Conservation (phyloP, 92 coral and sea anemone genomes). For the Phymanthus crucifer region DNA sequence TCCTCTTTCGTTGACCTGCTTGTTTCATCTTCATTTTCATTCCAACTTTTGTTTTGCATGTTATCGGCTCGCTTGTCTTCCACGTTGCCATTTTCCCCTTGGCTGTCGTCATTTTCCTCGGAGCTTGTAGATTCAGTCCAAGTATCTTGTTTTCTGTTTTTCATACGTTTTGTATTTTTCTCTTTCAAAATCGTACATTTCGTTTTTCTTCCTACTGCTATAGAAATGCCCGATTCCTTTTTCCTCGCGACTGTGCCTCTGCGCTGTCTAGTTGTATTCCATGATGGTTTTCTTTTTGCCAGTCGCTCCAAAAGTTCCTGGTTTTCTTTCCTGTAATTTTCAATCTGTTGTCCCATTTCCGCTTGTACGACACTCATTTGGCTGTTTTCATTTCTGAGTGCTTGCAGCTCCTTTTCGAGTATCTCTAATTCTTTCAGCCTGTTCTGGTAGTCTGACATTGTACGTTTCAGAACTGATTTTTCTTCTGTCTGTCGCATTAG, state of each 20-base stretch:
- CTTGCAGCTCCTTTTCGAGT: slow-evolving; percentile 40
- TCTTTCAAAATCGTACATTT: slow-evolving; percentile 7
- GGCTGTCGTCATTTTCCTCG: background rate
- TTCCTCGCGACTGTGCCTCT: slow-evolving; percentile 5
- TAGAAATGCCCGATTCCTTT: background rate
- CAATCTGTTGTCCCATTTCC: slow-evolving; percentile 32
- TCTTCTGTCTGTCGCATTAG: slow-evolving; percentile 65
- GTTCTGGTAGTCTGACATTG: slow-evolving; percentile 48
- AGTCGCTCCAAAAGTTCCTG: slow-evolving; percentile 30
- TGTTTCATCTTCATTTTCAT: background rate
- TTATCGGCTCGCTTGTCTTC: no score
- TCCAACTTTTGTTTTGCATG: background rate
- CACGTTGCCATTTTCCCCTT: background rate
- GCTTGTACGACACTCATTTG: slow-evolving; percentile 40
- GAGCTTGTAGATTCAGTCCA: background rate
- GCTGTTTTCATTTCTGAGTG: slow-evolving; percentile 57
- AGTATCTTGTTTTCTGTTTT: background rate
- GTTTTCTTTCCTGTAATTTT: slow-evolving; percentile 31
- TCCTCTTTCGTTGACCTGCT: background rate
- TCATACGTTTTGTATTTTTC: background rate
- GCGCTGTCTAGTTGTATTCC: background rate
- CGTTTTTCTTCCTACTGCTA: background rate
- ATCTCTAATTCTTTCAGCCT: slow-evolving; percentile 39
- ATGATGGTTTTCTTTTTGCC: slow-evolving; percentile 18
- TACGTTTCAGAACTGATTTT: slow-evolving; percentile 53